Evolutionary conservation across 2,888 invertebrate genomes (phyloP).

Genomic region (Caenorhabditis imperialis): DNA sequence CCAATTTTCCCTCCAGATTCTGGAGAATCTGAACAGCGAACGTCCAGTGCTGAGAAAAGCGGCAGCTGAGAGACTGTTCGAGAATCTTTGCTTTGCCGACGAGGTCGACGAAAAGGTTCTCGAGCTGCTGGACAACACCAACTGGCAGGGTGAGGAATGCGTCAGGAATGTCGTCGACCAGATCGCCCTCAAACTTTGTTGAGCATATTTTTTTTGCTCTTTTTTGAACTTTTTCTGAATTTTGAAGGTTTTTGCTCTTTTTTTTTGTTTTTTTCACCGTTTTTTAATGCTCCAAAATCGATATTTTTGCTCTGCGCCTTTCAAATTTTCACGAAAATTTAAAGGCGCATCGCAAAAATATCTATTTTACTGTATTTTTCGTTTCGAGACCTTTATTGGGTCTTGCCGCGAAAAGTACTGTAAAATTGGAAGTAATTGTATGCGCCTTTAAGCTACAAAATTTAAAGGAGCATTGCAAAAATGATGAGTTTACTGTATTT

Average conservation of each 20-base stretch:
- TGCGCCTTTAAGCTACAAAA: too few relatives aligned
- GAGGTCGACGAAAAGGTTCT: slow-evolving; percentile 48
- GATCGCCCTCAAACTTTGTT: slow-evolving; percentile 36
- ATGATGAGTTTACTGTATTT: too few relatives aligned
- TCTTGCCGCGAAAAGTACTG: too few relatives aligned
- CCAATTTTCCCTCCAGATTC: too few relatives aligned
- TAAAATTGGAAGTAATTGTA: too few relatives aligned
- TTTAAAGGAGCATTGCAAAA: too few relatives aligned
- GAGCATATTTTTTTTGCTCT: neutral
- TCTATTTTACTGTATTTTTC: too few relatives aligned
- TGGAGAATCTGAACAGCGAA: slow-evolving; percentile 60
- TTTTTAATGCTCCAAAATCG: too few relatives aligned
- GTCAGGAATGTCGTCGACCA: slow-evolving; percentile 21
- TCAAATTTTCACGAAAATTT: too few relatives aligned
- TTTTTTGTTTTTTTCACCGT: slow-evolving; percentile 2
- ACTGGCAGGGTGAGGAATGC: slow-evolving; percentile 45
- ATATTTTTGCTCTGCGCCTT: too few relatives aligned
- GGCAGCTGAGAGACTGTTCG: slow-evolving; percentile 73
- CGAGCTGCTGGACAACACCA: slow-evolving; percentile 35
- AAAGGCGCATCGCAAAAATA: too few relatives aligned
- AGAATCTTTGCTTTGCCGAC: slow-evolving; percentile 66
- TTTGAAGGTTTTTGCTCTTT: slow-evolving; percentile 3
- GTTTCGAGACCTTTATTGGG: too few relatives aligned
- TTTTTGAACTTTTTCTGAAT: slow-evolving; percentile 1
- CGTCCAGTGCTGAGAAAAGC: slow-evolving; percentile 64